These are phyloP conservation scores for Crioceris asparagi DNA, from an alignment of 2,888 invertebrate genomes.

Conservation along the genomic window DNA sequence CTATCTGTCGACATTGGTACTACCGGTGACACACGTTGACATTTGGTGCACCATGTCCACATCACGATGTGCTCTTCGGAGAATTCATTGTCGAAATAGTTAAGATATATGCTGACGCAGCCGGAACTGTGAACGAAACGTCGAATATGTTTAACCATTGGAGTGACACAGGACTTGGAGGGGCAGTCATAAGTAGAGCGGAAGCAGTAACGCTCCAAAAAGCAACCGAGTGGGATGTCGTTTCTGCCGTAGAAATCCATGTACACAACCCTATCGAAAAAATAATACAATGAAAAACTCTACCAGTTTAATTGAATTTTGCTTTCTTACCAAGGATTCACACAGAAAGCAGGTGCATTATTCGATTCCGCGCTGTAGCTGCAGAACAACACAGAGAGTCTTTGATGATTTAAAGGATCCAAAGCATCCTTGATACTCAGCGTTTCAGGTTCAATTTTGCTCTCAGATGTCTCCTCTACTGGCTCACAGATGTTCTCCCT, in stretches of 20 bases:
- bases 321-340: slow-evolving; percentile 64
- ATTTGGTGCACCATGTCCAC: slow-evolving; percentile 74
- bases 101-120: slow-evolving; percentile 67
- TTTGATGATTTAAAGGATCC: slow-evolving; percentile 74
- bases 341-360: slow-evolving; percentile 80
- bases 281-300: background rate
- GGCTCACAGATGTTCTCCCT: slow-evolving; percentile 24
- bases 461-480: slow-evolving; percentile 24
- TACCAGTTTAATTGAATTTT: background rate
- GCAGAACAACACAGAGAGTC: slow-evolving; percentile 79
- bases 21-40: slow-evolving; percentile 58
- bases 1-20: slow-evolving; percentile 67
- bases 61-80: slow-evolving; percentile 53
- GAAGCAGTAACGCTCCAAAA: slow-evolving; percentile 88
- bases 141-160: slow-evolving; percentile 73
- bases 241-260: slow-evolving; percentile 95
- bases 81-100: slow-evolving; percentile 44
- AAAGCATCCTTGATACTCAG: slow-evolving; percentile 54
- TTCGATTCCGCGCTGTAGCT: slow-evolving; percentile 67
- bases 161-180: slow-evolving; percentile 63
- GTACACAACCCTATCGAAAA: slow-evolving; percentile 56
- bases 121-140: slow-evolving; percentile 86
- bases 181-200: slow-evolving; percentile 75
- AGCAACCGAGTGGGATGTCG: slow-evolving; percentile 90
- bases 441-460: slow-evolving; percentile 14